Evolutionary conservation across 2,888 invertebrate genomes (phyloP), one percentile per base, ranked within the genome.

Genomic region (Netelia inedita): DNA sequence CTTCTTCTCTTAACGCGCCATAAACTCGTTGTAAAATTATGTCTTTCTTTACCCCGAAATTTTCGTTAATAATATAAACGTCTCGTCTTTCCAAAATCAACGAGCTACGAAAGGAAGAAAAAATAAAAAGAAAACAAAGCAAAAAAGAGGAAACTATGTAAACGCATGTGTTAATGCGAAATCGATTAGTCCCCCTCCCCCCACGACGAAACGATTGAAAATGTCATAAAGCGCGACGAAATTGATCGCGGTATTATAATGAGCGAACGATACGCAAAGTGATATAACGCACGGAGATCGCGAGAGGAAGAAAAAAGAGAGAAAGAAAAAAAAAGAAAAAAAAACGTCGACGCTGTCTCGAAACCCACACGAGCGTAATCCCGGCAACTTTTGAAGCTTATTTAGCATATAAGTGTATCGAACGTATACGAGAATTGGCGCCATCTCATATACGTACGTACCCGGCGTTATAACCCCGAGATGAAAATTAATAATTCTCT

Each of bases 201-300:
- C 59, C 11, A 5, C 59, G 10, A 14, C 21, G 11, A 19, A 9
- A 59, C 23, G 35, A 65, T 65, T 65, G 65, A 41, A 65, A 35
- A 65, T 65, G 35, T 1, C n/a, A 35, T 16, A 55, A 55, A n/a
- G 16, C 41, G 65, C 65, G 65, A 65, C 35, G 65, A 65, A 65
- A 65, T 35, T 35, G n/a, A 65, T 65, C 35, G 65, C 2, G 10
- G 41, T 16, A 65, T 65, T 65, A 65, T 65, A 65, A 65, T 21
- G 57, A 57, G 16, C 57, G 5, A 46, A 14, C 46, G 10, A 46
- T 46, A 14, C 46, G 14, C 14, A 2, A 14, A n/a, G n/a, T 57
- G 16, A 55, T 19, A 55, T 55, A 57, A 57, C 57, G 28, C 19
- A 46, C 46, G 57, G 23, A 61, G 23, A 61, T 23, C 14, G 23